Evolutionary conservation across 2,797 vertebrate genomes (phyloP).

Genomic region (Spea hammondii): DNA sequence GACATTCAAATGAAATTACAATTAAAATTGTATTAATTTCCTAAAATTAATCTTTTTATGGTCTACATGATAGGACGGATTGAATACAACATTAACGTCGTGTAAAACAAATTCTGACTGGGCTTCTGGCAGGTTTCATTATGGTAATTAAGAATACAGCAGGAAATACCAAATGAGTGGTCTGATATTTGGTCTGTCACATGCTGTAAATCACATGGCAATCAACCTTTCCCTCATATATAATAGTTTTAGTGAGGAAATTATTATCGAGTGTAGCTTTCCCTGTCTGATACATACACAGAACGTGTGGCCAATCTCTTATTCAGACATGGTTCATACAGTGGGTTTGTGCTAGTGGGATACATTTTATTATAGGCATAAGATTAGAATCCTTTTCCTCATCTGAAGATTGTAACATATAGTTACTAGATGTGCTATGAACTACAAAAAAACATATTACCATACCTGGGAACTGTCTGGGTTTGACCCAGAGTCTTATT

Average conservation of each 20-base stretch:
- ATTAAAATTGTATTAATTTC: conserved; percentile 50
- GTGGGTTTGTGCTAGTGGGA: no score
- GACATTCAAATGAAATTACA: conserved; percentile 48
- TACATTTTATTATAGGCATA: no score
- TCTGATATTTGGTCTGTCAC: conserved; percentile 40
- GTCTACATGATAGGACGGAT: conserved; percentile 40
- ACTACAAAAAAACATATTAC: no score
- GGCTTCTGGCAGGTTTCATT: conserved; percentile 48
- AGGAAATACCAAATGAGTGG: conserved; percentile 45
- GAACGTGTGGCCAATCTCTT: conserved; percentile 2
- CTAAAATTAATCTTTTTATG: conserved; percentile 52
- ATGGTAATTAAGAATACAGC: conserved; percentile 40
- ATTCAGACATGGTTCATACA: not conserved
- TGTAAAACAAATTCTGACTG: conserved; percentile 52
- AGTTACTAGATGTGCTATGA: no score
- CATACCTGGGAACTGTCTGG: no score
- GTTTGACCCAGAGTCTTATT: no score
- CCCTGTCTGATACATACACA: not conserved
- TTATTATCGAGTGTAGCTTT: conserved; percentile 4
- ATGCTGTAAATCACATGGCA: conserved; percentile 45
- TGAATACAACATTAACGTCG: conserved; percentile 52
- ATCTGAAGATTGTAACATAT: no score
- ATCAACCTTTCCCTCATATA: conserved; percentile 32
- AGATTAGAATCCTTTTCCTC: no score
- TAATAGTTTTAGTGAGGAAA: conserved; percentile 29